Conservation (phyloP, 2,888 invertebrate genomes). For the Digitonthophagus gazella region DNA sequence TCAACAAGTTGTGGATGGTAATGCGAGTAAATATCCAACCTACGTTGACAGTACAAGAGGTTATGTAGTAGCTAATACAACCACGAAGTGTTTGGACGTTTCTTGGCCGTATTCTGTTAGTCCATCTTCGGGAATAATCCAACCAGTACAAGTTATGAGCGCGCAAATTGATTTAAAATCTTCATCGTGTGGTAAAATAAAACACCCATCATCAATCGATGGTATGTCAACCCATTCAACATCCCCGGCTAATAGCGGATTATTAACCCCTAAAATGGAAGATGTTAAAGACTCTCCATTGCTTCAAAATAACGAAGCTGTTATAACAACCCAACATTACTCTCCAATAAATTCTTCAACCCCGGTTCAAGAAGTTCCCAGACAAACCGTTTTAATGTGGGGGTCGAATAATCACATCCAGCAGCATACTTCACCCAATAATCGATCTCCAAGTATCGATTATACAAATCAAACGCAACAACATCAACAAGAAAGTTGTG, state of each 20-base stretch:
- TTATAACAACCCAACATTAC: constrained; percentile 46
- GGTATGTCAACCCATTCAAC: constrained; percentile 61
- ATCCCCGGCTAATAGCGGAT: constrained; percentile 59
- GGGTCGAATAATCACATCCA: constrained; percentile 55
- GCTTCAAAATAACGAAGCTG: constrained; percentile 40
- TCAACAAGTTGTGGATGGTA: constrained; percentile 59
- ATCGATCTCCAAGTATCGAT: constrained; percentile 42
- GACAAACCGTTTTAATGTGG: constrained; percentile 95
- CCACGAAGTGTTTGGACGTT: constrained; percentile 52
- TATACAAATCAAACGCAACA: constrained; percentile 33
- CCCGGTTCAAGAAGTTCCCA: constrained; percentile 57
- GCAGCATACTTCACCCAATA: constrained; percentile 37
- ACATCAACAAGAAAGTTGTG: constrained; percentile 38
- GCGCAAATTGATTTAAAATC: constrained; percentile 40
- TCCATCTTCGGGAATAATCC: constrained; percentile 52
- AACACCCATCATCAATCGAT: constrained; percentile 50
- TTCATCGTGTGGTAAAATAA: constrained; percentile 44
- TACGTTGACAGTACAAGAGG: constrained; percentile 59
- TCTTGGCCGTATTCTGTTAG: constrained; percentile 54
- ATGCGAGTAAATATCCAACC: constrained; percentile 58
- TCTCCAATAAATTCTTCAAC: constrained; percentile 42
- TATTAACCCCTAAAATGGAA: constrained; percentile 62
- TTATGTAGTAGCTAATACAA: constrained; percentile 53
- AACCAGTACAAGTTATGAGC: constrained; percentile 51
- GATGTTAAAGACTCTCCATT: constrained; percentile 56